Percentiles rank a stretch among this genome's conserved stretches.
These are phyloP conservation scores for Etheostoma spectabile DNA, from an alignment of 2,113 vertebrate genomes.

Conservation along the genomic window DNA sequence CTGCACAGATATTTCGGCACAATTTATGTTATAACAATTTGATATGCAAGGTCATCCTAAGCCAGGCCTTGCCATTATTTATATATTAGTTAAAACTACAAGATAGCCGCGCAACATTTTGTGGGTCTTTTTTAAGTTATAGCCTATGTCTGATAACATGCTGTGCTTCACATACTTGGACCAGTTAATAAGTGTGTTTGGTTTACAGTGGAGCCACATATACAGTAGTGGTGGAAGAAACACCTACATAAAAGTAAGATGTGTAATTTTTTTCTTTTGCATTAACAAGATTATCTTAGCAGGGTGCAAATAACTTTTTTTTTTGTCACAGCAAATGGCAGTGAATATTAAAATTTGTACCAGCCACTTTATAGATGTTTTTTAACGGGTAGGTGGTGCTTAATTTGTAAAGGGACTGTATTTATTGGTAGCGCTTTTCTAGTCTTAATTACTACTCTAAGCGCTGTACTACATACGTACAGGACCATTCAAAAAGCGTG, in stretches of 20 bases:
- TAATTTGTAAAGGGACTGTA: no score
- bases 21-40: slow-evolving; percentile 14
- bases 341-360: no score
- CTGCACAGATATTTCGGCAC: background rate
- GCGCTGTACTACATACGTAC: no score
- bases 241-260: background rate
- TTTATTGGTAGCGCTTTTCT: no score
- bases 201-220: background rate
- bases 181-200: background rate
- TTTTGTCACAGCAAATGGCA: no score
- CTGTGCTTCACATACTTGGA: background rate
- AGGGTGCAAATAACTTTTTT: no score
- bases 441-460: no score
- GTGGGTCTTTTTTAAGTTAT: background rate
- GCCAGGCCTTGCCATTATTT: background rate
- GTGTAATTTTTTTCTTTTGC: background rate
- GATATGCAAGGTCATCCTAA: slow-evolving; percentile 11
- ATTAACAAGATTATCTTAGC: background rate
- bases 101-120: background rate
- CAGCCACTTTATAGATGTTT: no score
- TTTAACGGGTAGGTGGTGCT: no score
- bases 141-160: background rate
- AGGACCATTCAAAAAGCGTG: no score
- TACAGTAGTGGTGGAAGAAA: background rate
- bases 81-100: background rate